Evolutionary conservation across 2,797 vertebrate genomes (phyloP).

Genomic region (Typhlichthys subterraneus): DNA sequence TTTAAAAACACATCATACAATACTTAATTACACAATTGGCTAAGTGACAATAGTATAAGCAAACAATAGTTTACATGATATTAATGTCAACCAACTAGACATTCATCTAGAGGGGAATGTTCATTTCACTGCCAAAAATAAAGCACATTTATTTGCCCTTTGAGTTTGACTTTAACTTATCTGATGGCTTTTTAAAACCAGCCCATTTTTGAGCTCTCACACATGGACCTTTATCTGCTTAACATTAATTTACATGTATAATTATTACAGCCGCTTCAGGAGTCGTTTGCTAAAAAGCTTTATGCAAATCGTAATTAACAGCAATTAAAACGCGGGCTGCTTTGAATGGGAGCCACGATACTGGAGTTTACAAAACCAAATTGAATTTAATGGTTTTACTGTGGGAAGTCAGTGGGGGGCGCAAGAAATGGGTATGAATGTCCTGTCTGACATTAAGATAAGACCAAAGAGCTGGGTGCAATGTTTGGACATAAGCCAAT

Average conservation of each 20-base stretch:
- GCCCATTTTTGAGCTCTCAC: constrained; percentile 24
- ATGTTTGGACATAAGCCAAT: constrained; percentile 43
- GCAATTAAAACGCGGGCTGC: constrained; percentile 83
- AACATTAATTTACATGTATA: constrained; percentile 85
- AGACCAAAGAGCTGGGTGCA: constrained; percentile 29
- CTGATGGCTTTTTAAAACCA: constrained; percentile 61
- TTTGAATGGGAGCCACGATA: constrained; percentile 76
- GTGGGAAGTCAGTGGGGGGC: constrained; percentile 54
- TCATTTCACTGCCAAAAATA: constrained; percentile 13
- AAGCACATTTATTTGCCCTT: constrained; percentile 32
- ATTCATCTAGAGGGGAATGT: constrained; percentile 16
- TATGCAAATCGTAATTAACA: constrained; percentile 88
- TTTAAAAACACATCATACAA: not conserved
- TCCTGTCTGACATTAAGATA: constrained; percentile 57
- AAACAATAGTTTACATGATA: constrained; percentile 22
- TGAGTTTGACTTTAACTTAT: constrained; percentile 61
- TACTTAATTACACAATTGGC: not conserved
- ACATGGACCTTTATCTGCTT: constrained; percentile 63
- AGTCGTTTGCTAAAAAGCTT: constrained; percentile 83
- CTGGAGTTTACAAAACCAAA: constrained; percentile 79
- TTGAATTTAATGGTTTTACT: constrained; percentile 74
- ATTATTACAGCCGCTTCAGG: constrained; percentile 81
- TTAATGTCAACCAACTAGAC: constrained; percentile 10
- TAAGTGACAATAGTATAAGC: not conserved
- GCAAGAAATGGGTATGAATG: constrained; percentile 30